Evolutionary conservation across 2,888 invertebrate species (phyloP), one percentile per base, ranked within the genome.

Genomic region (Eristalis arbustorum): DNA sequence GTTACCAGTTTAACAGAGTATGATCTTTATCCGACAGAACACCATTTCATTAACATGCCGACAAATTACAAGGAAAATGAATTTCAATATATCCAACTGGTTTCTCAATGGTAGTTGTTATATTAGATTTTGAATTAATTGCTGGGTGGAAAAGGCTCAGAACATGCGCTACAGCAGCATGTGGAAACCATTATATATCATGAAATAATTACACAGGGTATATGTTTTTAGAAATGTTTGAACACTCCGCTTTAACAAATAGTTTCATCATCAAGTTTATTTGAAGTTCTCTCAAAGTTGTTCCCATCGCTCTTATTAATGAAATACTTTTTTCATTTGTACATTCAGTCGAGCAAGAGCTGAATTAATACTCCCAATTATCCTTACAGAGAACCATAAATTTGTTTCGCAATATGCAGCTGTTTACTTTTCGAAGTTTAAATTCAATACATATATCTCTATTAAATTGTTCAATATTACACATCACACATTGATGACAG

Each of bases 41-140:
- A 37, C 10, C 11, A 11, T 3, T 37, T 37, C 11, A 37, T 37
- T 2, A 37, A 37, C 34, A 37, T 37, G 11, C 34, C 31, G 31
- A 13, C 37, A 10, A 37, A 11, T 37, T 13, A 13, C 13, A 13
- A 37, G 3, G 10, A 3, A 49, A 49, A 49, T 1, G 18, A 49
- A 49, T 49, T 6, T 18, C 18, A 49, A 1, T 49, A 18, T 8
- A 18, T 18, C 2, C 18, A 18, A 49, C n/a, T 6, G 49, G 1
- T 42, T 42, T 18, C 42, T n/a, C 5, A 14, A 18, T 66, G 67
- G 62, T 79, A 75, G 71, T 79, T 84, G 84, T 74, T 84, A 71
- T 69, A 71, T 78, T 84, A 74, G 79, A 84, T 69, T 74, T 84
- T 71, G 74, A 74, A 84, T 79, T 61, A 73, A 74, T 69, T 79